Evolutionary conservation across 2,888 invertebrate genomes (phyloP), one percentile per base, ranked within the genome.

Genomic region (Neoitamus cyanurus): DNA sequence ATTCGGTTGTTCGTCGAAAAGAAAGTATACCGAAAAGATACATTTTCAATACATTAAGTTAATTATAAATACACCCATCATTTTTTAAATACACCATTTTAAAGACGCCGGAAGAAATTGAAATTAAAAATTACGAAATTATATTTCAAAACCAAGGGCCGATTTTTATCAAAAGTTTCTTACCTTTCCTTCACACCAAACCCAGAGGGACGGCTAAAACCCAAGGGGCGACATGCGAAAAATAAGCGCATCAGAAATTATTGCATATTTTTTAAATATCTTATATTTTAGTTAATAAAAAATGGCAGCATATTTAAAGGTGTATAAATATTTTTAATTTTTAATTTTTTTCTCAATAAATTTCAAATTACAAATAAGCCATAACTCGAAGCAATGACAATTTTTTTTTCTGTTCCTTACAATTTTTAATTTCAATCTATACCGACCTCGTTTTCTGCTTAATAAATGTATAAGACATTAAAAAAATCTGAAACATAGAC

Each of bases 251-350:
- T 15, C 25, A 58, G 58, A 58, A 70, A 31, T 34, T 25, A 30
- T n/a, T 70, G n/a, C n/a, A 31, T 31, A 69, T 75, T 46, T 86
- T 86, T 87, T 86, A 86, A 87, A 87, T 87, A 86, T 86, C 86
- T 87, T 87, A 86, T 87, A 87, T 88, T 88, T 87, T 86, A 87
- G 86, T 88, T 87, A 87, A 87, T 87, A 88, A 87, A 87, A 87
- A 87, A 87, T 86, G 86, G 86, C 87, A 87, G 87, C 87, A 87
- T 87, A 87, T 88, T 86, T 88, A 86, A 87, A 85, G 73, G 86
- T 88, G 87, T 87, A 87, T 87, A 87, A 87, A 88, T 87, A 87
- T 87, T 87, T 86, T 86, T 70, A 73, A 70, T 31, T 86, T 75
- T 75, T 82, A 73, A 83, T 84, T 84, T 84, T n/a, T 83, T 28